Base-by-base conservation (phyloP, 64 coral and sea anemone species). In the Porites australiensis region DNA sequence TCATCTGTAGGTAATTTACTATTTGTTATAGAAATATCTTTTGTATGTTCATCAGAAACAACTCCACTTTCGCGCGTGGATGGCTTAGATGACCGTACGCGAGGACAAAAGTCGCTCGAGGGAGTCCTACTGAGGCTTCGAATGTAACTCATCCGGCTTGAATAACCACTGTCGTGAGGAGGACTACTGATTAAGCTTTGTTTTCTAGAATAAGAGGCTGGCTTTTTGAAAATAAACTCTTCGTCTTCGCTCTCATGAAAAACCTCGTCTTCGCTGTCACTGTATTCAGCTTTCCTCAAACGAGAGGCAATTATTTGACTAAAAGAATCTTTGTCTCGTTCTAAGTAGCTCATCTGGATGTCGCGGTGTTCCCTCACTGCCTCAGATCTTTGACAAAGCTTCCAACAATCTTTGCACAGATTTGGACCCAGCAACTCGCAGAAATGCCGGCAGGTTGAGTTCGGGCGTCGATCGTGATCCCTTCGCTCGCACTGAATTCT, bases 391-490 rank as follows among this genome's bases (percentile, higher is more conserved):
- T 87, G 58, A 13, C 27, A 15, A 59, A 72, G 74, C 68, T 88
- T 94, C 45, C 66, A 86, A 61, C 95, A 98, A 55, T 98, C 92
- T 58, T 90, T 88, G 58, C 95, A 98, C 70, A 98, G 82, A 72
- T 94, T 88, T 64, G 95, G 92, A 13, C 95, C 92, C 58, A 98
- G 92, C 58, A 98, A 71, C 21, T 98, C 95, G 77, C 95, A 98
- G 18, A 88, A 98, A 88, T 98, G 92, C 52, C 92, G 66, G 44
- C 88, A 87, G 14, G 90, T 84, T 5, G 58, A 48, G 22, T 77
- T 73, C 27, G 27, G 27, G 5, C 74, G 60, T 18, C 79, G 22
- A 77, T 52, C 64, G 14, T 72, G 69, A 6, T 83, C 19, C 52
- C 70, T 60, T 66, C 92, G 77, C 54, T 89, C 87, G 82, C 92